Conservation (phyloP, 1,140 invertebrate genomes). For the Drosophila repleta region DNA sequence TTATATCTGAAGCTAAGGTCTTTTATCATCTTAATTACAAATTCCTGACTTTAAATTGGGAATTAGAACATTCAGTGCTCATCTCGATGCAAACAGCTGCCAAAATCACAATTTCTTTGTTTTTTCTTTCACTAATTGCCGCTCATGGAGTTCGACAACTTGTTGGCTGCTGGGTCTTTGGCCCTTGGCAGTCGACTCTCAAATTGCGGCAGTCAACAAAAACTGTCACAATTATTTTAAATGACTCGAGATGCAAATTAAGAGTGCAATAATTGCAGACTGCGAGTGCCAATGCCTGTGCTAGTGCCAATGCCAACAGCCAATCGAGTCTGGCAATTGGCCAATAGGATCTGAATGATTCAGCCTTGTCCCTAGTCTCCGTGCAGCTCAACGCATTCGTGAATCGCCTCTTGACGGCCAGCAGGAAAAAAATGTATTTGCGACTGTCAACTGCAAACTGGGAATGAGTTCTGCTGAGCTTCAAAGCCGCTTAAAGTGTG, state of each 20-base stretch:
- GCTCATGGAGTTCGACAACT: slow-evolving; percentile 39
- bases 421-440: slow-evolving; percentile 8
- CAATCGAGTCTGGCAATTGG: slow-evolving; percentile 40
- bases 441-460: slow-evolving; percentile 10
- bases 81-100: slow-evolving; percentile 20
- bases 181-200: slow-evolving; percentile 18
- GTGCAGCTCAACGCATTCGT: slow-evolving; percentile 26
- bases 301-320: slow-evolving; percentile 54
- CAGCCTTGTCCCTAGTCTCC: slow-evolving; percentile 17
- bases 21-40: not conserved
- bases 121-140: not conserved
- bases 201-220: not conserved
- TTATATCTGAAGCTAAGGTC: not conserved
- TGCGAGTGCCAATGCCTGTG: slow-evolving; percentile 24
- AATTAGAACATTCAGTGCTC: not conserved
- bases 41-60: no score
- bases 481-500: slow-evolving; percentile 76
- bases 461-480: slow-evolving; percentile 18
- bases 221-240: slow-evolving; percentile 76
- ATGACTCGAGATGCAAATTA: slow-evolving; percentile 76
- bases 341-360: slow-evolving; percentile 65
- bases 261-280: slow-evolving; percentile 75
- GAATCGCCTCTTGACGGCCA: slow-evolving; percentile 3
- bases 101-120: slow-evolving; percentile 21
- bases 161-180: slow-evolving; percentile 52